These are phyloP conservation scores for Cyprinodon brontotheroides DNA, from an alignment of 2,113 vertebrate genomes.

Conservation along the genomic window DNA sequence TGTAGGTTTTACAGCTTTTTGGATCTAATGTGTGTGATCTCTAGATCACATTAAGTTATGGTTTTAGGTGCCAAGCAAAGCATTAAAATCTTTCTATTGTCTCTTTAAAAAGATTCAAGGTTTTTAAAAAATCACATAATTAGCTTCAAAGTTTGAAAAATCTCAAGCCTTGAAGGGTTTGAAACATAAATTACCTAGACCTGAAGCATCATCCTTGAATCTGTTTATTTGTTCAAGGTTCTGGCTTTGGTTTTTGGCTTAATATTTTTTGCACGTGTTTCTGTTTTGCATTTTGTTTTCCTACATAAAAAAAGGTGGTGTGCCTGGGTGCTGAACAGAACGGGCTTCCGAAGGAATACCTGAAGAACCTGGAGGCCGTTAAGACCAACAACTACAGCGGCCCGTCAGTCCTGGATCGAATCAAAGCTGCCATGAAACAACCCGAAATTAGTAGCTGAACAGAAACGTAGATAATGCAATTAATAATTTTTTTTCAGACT, in stretches of 20 bases:
- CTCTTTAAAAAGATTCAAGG: too few relatives aligned
- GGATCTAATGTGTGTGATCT: too few relatives aligned
- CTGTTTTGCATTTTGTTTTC: background rate
- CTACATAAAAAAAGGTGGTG: constrained; percentile 80
- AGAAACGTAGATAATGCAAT: background rate
- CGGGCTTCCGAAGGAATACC: constrained; percentile 84
- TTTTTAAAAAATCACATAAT: too few relatives aligned
- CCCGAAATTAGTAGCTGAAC: background rate
- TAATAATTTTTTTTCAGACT: background rate
- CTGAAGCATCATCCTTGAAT: background rate
- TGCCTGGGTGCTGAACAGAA: constrained; percentile 90
- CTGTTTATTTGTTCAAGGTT: background rate
- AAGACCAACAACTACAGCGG: constrained; percentile 88
- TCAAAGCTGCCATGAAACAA: constrained; percentile 25
- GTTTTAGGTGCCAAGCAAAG: background rate
- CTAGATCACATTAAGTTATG: too few relatives aligned
- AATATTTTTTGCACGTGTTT: background rate
- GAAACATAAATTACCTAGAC: too few relatives aligned
- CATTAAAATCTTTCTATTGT: too few relatives aligned
- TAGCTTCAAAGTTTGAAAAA: too few relatives aligned
- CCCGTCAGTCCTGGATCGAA: constrained; percentile 64
- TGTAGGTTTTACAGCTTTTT: too few relatives aligned
- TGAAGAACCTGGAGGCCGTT: constrained; percentile 83
- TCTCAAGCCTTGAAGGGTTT: too few relatives aligned
- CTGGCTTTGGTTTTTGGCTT: background rate